Evolutionary conservation across 2,797 vertebrate species (phyloP).

Genomic region (Nasua narica): DNA sequence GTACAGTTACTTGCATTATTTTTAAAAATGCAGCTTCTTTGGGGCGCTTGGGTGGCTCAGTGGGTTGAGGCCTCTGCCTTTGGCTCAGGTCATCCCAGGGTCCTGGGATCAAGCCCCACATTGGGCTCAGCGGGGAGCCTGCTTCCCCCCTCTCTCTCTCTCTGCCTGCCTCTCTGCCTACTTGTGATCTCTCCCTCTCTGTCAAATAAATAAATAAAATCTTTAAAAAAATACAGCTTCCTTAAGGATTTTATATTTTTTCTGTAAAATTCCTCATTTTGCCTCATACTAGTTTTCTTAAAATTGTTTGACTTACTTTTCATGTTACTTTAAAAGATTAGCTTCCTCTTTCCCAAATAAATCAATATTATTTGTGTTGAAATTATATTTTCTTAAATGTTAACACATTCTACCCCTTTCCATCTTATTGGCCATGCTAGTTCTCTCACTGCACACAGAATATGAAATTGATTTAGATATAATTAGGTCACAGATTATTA

Average conservation of each 20-base stretch:
- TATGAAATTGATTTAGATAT: constrained; percentile 56
- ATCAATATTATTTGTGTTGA: constrained; percentile 42
- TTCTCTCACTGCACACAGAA: constrained; percentile 4
- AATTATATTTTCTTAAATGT: constrained; percentile 59
- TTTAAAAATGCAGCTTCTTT: not conserved
- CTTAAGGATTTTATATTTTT: constrained; percentile 7
- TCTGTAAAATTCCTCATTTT: not conserved
- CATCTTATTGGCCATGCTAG: constrained; percentile 32
- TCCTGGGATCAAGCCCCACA: too few relatives aligned
- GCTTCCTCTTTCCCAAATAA: constrained; percentile 39
- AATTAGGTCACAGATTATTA: constrained; percentile 63
- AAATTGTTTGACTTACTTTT: not conserved
- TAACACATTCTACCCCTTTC: constrained; percentile 25
- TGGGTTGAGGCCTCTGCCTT: too few relatives aligned
- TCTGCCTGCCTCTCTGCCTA: too few relatives aligned
- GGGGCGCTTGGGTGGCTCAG: too few relatives aligned
- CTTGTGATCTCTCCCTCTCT: too few relatives aligned
- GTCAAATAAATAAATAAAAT: too few relatives aligned
- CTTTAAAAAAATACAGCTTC: not conserved
- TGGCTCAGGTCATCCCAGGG: too few relatives aligned
- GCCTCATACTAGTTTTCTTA: not conserved
- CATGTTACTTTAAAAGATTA: constrained; percentile 42
- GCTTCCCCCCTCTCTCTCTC: too few relatives aligned
- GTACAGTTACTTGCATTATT: not conserved
- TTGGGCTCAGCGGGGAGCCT: too few relatives aligned